Conservation (phyloP, 2,888 invertebrate genomes). For the Apotomis betuletana region DNA sequence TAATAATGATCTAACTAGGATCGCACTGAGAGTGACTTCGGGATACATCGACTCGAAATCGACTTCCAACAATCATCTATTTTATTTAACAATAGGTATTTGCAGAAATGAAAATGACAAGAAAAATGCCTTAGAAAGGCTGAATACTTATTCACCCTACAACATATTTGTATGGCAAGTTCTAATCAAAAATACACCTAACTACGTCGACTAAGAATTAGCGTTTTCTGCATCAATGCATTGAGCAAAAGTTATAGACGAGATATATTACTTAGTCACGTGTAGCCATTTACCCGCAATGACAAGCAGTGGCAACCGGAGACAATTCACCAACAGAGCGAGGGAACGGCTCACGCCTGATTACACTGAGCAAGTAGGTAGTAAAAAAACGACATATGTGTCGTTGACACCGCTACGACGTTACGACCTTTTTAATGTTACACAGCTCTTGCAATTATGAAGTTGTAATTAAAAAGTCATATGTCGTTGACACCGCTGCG, state of each 20-base stretch:
- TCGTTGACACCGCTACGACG: not conserved
- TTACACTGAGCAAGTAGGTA: slow-evolving; percentile 9
- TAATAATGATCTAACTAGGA: too few relatives aligned
- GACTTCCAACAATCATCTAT: too few relatives aligned
- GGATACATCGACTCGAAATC: too few relatives aligned
- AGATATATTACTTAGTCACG: not conserved
- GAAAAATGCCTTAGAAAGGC: too few relatives aligned
- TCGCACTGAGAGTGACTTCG: too few relatives aligned
- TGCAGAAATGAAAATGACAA: too few relatives aligned
- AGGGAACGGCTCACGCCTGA: slow-evolving; percentile 24
- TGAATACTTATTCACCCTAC: too few relatives aligned
- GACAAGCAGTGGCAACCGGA: slow-evolving; percentile 20
- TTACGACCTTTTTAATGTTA: too few relatives aligned
- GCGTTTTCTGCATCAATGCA: not conserved
- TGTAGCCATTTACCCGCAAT: slow-evolving; percentile 1
- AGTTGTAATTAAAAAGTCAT: not conserved
- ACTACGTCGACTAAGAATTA: too few relatives aligned
- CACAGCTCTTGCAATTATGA: not conserved
- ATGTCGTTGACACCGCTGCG: not conserved
- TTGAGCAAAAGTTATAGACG: not conserved
- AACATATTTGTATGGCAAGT: too few relatives aligned
- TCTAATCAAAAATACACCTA: too few relatives aligned
- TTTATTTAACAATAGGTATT: too few relatives aligned
- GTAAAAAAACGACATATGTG: not conserved
- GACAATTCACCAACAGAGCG: slow-evolving; percentile 33